A percentile compares a stretch with the other conserved stretches of the same genome.
Conservation (phyloP, 2,888 invertebrate species). For the Podotricha telesiphe region DNA sequence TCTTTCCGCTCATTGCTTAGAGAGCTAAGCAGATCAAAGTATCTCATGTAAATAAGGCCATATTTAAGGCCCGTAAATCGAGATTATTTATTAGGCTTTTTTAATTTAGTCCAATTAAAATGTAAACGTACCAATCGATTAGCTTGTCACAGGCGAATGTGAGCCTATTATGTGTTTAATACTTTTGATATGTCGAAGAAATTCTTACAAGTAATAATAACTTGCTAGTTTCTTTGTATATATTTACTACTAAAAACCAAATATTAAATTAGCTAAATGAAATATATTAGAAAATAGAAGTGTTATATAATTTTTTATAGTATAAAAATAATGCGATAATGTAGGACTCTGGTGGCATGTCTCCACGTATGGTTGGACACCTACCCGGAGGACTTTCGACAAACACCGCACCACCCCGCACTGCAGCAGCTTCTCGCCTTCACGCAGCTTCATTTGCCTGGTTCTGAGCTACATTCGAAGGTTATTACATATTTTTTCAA, state of each 20-base stretch:
- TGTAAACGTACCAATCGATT: no score
- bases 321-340: constrained; percentile 14
- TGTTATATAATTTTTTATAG: background rate
- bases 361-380: constrained; percentile 99
- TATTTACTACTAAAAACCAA: background rate
- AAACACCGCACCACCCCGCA: constrained; percentile 90
- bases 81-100: background rate
- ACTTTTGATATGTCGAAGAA: background rate
- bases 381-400: constrained; percentile 97
- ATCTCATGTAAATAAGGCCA: background rate
- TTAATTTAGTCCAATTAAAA: background rate
- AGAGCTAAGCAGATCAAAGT: constrained; percentile 11
- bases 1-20: constrained; percentile 24
- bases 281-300: no score
- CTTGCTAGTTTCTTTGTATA: background rate
- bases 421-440: constrained; percentile 93
- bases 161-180: no score
- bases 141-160: no score
- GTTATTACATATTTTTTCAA: constrained; percentile 49
- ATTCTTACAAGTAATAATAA: background rate
- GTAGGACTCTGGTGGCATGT: constrained; percentile 92
- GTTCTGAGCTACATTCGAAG: constrained; percentile 92
- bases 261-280: background rate
- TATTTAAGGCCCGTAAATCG: background rate
- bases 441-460: constrained; percentile 91